Evolutionary conservation across 1,140 invertebrate species (phyloP).

Genomic region (Radopholus similis): DNA sequence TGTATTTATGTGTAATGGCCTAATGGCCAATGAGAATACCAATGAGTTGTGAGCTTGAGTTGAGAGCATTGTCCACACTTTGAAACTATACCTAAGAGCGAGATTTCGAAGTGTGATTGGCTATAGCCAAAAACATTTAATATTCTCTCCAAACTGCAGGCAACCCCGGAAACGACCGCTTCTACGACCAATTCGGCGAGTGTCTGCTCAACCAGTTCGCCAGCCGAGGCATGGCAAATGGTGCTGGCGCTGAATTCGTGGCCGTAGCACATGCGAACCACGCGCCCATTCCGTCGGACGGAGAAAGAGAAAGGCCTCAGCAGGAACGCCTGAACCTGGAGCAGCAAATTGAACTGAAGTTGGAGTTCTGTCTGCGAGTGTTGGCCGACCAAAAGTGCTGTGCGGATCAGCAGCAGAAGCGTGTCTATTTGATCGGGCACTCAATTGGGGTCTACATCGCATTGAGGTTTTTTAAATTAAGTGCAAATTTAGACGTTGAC

Average conservation of each 20-base stretch:
- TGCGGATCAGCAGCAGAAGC: neutral
- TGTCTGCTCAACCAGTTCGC: neutral
- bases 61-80: too few relatives aligned
- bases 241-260: neutral
- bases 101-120: too few relatives aligned
- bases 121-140: too few relatives aligned
- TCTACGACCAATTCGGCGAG: neutral
- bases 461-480: too few relatives aligned
- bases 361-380: neutral
- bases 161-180: neutral
- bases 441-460: slow-evolving; percentile 3
- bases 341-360: neutral
- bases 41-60: too few relatives aligned
- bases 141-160: neutral
- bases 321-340: neutral
- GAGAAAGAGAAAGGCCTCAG: neutral
- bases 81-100: too few relatives aligned
- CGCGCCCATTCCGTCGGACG: neutral
- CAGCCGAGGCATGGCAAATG: too few relatives aligned
- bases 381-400: neutral
- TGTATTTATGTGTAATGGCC: too few relatives aligned
- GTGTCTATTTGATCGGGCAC: neutral
- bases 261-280: slow-evolving; percentile 2
- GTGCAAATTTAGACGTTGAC: too few relatives aligned
- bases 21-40: too few relatives aligned